phyloP scores from a whole-genome alignment of 1,140 invertebrate species.

The Dryas iulia region DNA sequence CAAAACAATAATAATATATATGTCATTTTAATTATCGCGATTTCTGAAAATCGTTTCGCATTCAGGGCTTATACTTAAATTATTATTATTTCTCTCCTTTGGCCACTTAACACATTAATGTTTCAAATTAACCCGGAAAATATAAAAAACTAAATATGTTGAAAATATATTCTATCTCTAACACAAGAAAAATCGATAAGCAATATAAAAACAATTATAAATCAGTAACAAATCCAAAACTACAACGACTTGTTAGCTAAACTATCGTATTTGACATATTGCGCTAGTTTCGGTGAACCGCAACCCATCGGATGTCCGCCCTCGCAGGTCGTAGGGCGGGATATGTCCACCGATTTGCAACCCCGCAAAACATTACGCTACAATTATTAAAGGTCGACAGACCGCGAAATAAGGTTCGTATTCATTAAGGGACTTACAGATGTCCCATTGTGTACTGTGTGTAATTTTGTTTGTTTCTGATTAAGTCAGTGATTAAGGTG shows the following conservation, averaged over 20 bases:
- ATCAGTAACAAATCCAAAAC: not conserved
- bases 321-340: not conserved
- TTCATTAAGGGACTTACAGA: conserved; percentile 20
- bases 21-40: too few relatives aligned
- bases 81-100: too few relatives aligned
- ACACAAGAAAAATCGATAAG: too few relatives aligned
- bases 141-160: too few relatives aligned
- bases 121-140: too few relatives aligned
- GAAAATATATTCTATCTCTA: too few relatives aligned
- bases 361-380: conserved; percentile 8
- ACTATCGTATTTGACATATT: conserved; percentile 4
- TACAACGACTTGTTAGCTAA: not conserved
- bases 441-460: conserved; percentile 13
- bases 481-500: conserved; percentile 12
- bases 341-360: conserved; percentile 10
- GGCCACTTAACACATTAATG: too few relatives aligned
- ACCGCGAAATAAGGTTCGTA: conserved; percentile 20
- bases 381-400: conserved; percentile 20
- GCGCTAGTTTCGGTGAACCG: conserved; percentile 6
- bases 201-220: too few relatives aligned
- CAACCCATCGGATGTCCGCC: conserved; percentile 1
- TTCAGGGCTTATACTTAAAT: too few relatives aligned
- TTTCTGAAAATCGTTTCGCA: too few relatives aligned
- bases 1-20: too few relatives aligned
- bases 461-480: conserved; percentile 17